Evolutionary conservation across 2,888 invertebrate species (phyloP).

Genomic region (Brachyptera putata): DNA sequence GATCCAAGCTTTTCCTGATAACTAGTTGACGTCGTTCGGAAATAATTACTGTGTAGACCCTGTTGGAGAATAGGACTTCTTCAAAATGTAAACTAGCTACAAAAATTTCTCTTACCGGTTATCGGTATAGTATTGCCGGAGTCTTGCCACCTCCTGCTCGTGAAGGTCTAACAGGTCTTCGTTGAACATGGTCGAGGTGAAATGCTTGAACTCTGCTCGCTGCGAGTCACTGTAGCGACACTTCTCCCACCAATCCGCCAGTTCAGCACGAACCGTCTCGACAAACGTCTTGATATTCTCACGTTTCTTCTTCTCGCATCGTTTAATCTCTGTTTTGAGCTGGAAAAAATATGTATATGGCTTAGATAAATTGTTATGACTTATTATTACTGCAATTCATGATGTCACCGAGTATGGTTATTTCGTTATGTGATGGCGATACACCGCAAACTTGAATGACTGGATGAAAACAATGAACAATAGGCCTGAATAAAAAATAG

Average conservation of each 20-base stretch:
- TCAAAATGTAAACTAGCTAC: too few relatives aligned
- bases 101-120: slow-evolving; percentile 63
- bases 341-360: slow-evolving; percentile 35
- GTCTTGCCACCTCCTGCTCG: slow-evolving; percentile 69
- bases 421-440: too few relatives aligned
- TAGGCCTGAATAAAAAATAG: too few relatives aligned
- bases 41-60: too few relatives aligned
- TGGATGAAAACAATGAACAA: too few relatives aligned
- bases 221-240: slow-evolving; percentile 64
- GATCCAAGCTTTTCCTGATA: too few relatives aligned
- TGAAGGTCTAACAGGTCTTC: slow-evolving; percentile 77
- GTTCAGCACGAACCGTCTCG: slow-evolving; percentile 64
- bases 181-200: slow-evolving; percentile 63
- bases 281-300: slow-evolving; percentile 66
- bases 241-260: slow-evolving; percentile 70
- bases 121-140: slow-evolving; percentile 60
- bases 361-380: too few relatives aligned
- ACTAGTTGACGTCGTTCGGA: too few relatives aligned
- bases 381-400: too few relatives aligned
- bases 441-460: too few relatives aligned
- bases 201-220: slow-evolving; percentile 59
- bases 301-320: slow-evolving; percentile 69
- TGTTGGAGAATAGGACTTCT: too few relatives aligned
- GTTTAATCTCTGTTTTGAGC: slow-evolving; percentile 64
- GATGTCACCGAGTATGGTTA: too few relatives aligned